These are phyloP conservation scores for Lasioglossum figueresi DNA, from an alignment of 2,888 invertebrate species.

Conservation along the genomic window DNA sequence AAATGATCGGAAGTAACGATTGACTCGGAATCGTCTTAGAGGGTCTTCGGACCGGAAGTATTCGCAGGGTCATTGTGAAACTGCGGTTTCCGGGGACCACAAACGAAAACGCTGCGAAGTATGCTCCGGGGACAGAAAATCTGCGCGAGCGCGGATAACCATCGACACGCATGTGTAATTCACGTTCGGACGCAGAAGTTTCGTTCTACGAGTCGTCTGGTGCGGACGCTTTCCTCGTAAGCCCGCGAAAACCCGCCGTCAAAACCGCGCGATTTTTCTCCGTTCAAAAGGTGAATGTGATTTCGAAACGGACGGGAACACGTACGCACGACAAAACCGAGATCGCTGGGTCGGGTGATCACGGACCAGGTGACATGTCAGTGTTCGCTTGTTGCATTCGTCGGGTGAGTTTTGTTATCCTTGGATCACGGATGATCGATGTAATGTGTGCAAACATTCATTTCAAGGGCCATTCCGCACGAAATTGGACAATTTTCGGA, in stretches of 20 bases:
- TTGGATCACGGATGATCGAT: neutral
- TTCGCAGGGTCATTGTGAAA: neutral
- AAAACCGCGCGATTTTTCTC: neutral
- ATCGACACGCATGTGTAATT: constrained; percentile 55
- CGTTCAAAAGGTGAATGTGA: constrained; percentile 27
- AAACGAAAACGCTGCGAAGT: neutral
- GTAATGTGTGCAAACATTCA: neutral
- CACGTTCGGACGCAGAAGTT: constrained; percentile 37
- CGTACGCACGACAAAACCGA: neutral
- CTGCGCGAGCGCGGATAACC: constrained; percentile 48
- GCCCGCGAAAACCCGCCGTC: constrained; percentile 7
- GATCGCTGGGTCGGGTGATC: neutral
- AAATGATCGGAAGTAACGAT: neutral
- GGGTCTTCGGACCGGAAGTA: neutral
- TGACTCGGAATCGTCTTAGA: neutral
- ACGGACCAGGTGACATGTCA: constrained; percentile 66
- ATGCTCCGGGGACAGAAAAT: neutral
- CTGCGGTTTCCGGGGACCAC: neutral
- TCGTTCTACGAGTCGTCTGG: constrained; percentile 30
- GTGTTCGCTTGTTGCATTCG: constrained; percentile 80
- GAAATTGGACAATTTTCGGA: neutral
- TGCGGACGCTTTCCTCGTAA: constrained; percentile 37
- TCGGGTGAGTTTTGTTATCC: constrained; percentile 74
- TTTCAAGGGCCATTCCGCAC: too few relatives aligned
- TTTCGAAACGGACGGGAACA: neutral